Evolutionary conservation across 2,888 invertebrate genomes (phyloP).

Genomic region (Catonia carolina): DNA sequence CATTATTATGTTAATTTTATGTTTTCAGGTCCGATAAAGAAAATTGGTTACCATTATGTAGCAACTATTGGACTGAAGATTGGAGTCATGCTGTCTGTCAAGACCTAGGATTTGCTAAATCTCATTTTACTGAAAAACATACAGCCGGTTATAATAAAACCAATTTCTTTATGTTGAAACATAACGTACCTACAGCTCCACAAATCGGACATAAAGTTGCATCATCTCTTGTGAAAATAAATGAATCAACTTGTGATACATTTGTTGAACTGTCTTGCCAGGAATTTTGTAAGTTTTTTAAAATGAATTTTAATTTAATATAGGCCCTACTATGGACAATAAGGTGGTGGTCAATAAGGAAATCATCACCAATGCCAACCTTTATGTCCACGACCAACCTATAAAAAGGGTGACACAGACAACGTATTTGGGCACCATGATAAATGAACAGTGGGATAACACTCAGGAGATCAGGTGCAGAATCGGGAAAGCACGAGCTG

Average conservation of each 20-base stretch:
- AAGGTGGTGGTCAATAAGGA: too few relatives aligned
- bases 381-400: too few relatives aligned
- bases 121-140: conserved; percentile 40
- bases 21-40: neutral
- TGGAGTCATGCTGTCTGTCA: conserved; percentile 51
- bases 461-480: too few relatives aligned
- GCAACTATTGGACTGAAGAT: conserved; percentile 38
- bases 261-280: conserved; percentile 50
- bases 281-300: conserved; percentile 47
- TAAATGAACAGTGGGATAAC: too few relatives aligned
- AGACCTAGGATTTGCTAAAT: conserved; percentile 48
- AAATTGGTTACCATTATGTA: conserved; percentile 40
- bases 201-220: conserved; percentile 40
- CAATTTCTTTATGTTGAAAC: conserved; percentile 34
- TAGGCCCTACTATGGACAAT: too few relatives aligned
- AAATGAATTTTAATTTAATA: too few relatives aligned
- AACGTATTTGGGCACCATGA: too few relatives aligned
- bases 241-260: conserved; percentile 41
- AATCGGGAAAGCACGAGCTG: too few relatives aligned
- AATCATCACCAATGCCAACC: too few relatives aligned
- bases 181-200: conserved; percentile 33
- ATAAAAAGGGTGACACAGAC: too few relatives aligned
- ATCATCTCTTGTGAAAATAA: conserved; percentile 44
- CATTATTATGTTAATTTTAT: too few relatives aligned
- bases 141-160: conserved; percentile 27